Conservation (phyloP, 2,888 invertebrate genomes). For the Synanthedon andrenaeformis region DNA sequence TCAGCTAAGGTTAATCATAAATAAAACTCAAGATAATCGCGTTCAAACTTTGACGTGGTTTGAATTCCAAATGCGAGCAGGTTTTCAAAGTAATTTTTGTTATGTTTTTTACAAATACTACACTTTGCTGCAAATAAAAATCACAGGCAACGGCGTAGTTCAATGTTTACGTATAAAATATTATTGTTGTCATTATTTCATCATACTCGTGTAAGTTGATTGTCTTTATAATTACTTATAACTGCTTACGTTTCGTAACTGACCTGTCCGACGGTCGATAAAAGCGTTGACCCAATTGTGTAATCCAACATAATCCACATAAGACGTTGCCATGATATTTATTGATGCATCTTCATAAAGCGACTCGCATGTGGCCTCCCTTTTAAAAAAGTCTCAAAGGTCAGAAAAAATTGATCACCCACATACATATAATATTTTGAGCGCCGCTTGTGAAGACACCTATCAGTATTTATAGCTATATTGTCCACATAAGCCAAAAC, state of each 20-base stretch:
- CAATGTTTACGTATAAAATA: no score
- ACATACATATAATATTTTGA: no score
- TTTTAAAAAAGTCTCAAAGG: no score
- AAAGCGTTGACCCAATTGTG: conserved; percentile 22
- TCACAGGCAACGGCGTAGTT: no score
- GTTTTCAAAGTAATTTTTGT: conserved; percentile 1
- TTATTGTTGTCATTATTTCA: neutral
- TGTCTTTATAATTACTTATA: neutral
- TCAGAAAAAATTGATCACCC: no score
- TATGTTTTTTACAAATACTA: conserved; percentile 2
- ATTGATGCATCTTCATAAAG: neutral
- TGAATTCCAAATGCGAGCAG: neutral
- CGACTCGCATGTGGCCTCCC: neutral
- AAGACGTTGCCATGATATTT: neutral
- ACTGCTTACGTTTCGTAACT: conserved; percentile 16
- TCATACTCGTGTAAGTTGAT: neutral
- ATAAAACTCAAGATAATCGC: neutral
- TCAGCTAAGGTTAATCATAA: conserved; percentile 8
- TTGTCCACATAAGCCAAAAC: neutral
- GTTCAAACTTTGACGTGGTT: conserved; percentile 1
- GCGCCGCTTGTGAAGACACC: no score
- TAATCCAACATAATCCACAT: conserved; percentile 10
- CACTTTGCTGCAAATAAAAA: neutral
- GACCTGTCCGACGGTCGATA: conserved; percentile 16
- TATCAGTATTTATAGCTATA: no score